A percentile compares a stretch with the other conserved stretches of the same genome.
Conservation (phyloP, 2,797 vertebrate genomes). For the Spinus olivaceus region DNA sequence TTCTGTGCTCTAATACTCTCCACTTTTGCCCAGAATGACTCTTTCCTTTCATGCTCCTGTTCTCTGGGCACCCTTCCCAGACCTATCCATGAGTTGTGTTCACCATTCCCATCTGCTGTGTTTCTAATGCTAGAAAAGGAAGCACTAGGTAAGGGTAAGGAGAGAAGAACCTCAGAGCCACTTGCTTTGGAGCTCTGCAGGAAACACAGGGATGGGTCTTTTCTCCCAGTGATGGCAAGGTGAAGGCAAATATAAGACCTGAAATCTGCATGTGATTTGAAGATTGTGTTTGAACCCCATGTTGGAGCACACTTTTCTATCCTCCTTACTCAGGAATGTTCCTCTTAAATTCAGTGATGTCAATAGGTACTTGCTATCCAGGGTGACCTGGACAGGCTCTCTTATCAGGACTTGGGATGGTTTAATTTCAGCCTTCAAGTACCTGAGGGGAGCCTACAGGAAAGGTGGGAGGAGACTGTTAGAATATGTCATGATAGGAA, state of each 20-base stretch:
- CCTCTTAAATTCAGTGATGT: background rate
- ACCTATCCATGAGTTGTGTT: background rate
- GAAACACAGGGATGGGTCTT: background rate
- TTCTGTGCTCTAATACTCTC: background rate
- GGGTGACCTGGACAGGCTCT: background rate
- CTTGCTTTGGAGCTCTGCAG: background rate
- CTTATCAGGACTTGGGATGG: background rate
- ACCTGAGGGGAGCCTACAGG: background rate
- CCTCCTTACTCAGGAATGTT: background rate
- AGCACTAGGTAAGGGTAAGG: background rate
- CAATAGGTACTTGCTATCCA: background rate
- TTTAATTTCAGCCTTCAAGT: background rate
- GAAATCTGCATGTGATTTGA: background rate
- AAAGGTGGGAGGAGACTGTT: background rate
- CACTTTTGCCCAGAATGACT: background rate
- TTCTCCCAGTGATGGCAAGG: background rate
- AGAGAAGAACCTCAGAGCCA: background rate
- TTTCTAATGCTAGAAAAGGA: background rate
- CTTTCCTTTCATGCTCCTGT: background rate
- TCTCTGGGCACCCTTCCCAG: background rate
- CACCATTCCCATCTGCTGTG: background rate
- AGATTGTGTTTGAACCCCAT: background rate
- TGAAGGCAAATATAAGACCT: background rate
- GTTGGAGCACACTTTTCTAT: background rate
- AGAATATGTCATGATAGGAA: background rate